These are phyloP conservation scores for Mus minutoides DNA, from an alignment of 2,797 vertebrate genomes.

Conservation along the genomic window DNA sequence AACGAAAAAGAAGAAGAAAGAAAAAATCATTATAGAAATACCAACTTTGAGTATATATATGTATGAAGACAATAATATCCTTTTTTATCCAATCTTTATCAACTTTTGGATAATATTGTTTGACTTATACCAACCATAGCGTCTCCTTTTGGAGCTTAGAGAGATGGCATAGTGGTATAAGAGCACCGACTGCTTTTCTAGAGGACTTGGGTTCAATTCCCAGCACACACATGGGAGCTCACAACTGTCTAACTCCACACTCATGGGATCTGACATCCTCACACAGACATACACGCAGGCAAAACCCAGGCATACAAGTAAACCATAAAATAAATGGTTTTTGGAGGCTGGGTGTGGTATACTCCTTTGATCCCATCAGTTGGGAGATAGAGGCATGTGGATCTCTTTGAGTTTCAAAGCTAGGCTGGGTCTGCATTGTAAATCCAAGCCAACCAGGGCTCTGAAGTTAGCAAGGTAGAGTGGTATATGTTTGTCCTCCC, in stretches of 20 bases:
- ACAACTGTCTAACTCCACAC: neutral
- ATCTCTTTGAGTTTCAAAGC: neutral
- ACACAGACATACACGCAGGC: neutral
- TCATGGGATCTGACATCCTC: neutral
- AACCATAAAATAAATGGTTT: constrained; percentile 16
- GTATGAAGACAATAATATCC: constrained; percentile 18
- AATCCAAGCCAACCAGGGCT: neutral
- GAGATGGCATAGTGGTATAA: neutral
- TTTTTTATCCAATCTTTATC: constrained; percentile 1
- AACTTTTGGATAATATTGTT: constrained; percentile 36
- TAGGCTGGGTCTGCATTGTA: neutral
- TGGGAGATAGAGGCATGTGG: neutral
- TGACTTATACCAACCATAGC: neutral
- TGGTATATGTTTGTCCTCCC: neutral
- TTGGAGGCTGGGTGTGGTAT: neutral
- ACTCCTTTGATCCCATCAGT: neutral
- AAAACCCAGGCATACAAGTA: neutral
- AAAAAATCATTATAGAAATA: constrained; percentile 9
- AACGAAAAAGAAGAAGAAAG: neutral
- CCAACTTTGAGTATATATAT: neutral
- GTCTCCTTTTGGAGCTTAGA: neutral
- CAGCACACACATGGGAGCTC: neutral
- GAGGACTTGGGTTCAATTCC: neutral
- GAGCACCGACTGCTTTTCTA: neutral
- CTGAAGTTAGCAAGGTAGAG: neutral